Evolutionary conservation across 2,797 vertebrate genomes (phyloP).

Genomic region (Limnodromus scolopaceus): DNA sequence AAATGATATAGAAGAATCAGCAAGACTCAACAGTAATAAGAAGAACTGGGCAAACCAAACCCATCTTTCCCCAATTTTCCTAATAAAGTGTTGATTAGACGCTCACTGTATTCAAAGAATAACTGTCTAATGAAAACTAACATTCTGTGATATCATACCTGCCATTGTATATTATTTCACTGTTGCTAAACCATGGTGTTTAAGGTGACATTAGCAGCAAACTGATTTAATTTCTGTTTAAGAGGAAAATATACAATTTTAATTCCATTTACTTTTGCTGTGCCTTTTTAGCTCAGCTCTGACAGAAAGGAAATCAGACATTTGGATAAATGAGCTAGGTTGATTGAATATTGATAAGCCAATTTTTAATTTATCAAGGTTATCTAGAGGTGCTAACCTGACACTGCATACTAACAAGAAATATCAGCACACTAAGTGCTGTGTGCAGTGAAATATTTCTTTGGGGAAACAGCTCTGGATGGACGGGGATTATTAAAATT

Average conservation of each 20-base stretch:
- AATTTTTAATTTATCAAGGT: conserved; percentile 74
- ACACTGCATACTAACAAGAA: conserved; percentile 31
- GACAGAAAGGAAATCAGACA: conserved; percentile 39
- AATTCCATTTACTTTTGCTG: conserved; percentile 50
- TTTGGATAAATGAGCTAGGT: conserved; percentile 42
- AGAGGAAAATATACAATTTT: conserved; percentile 50
- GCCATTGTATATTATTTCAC: background rate
- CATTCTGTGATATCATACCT: background rate
- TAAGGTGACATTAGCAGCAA: background rate
- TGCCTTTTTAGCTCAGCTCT: conserved; percentile 29
- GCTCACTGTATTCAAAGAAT: background rate
- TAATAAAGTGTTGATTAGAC: background rate
- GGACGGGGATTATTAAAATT: background rate
- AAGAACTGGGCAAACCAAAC: background rate
- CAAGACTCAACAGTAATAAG: background rate
- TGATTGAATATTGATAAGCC: conserved; percentile 70
- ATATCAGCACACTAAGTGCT: background rate
- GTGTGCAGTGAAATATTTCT: conserved; percentile 27
- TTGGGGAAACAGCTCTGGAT: background rate
- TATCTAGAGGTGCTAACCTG: conserved; percentile 20
- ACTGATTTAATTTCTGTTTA: conserved; percentile 41
- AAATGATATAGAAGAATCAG: background rate
- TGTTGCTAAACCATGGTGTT: background rate
- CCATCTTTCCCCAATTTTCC: background rate
- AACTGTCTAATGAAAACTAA: background rate